Evolutionary conservation across 2,888 invertebrate species (phyloP).

Genomic region (Tiliacea citrago): DNA sequence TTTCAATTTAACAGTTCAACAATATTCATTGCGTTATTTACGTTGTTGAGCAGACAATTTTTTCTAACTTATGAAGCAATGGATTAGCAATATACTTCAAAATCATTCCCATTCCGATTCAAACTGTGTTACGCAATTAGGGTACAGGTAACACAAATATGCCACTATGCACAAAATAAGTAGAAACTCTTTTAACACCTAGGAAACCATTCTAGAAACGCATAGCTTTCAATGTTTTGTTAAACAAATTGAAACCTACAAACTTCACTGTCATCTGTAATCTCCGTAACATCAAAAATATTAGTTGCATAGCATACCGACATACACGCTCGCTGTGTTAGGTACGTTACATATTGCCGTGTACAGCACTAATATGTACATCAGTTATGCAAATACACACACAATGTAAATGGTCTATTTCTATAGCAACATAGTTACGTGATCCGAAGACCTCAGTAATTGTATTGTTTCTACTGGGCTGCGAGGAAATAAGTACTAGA

Average conservation of each 20-base stretch:
- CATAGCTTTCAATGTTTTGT: too few relatives aligned
- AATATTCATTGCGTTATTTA: too few relatives aligned
- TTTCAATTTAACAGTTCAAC: too few relatives aligned
- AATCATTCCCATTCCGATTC: too few relatives aligned
- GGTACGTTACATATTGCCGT: neutral
- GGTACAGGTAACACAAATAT: too few relatives aligned
- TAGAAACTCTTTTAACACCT: neutral
- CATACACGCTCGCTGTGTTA: constrained; percentile 6
- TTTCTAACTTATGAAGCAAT: too few relatives aligned
- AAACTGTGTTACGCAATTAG: too few relatives aligned
- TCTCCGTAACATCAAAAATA: neutral
- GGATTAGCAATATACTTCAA: too few relatives aligned
- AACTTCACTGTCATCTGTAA: neutral
- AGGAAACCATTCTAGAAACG: neutral
- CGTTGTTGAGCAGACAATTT: too few relatives aligned
- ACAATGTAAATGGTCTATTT: neutral
- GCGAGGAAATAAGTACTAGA: too few relatives aligned
- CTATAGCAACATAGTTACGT: neutral
- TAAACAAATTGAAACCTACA: too few relatives aligned
- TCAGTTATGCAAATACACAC: constrained; percentile 28
- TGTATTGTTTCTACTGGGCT: neutral
- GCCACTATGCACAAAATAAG: too few relatives aligned
- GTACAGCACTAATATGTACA: constrained; percentile 14
- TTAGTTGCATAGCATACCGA: neutral
- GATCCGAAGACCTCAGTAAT: neutral